phyloP scores from a whole-genome alignment of 2,797 vertebrate species.

The Bradypodion pumilum region DNA sequence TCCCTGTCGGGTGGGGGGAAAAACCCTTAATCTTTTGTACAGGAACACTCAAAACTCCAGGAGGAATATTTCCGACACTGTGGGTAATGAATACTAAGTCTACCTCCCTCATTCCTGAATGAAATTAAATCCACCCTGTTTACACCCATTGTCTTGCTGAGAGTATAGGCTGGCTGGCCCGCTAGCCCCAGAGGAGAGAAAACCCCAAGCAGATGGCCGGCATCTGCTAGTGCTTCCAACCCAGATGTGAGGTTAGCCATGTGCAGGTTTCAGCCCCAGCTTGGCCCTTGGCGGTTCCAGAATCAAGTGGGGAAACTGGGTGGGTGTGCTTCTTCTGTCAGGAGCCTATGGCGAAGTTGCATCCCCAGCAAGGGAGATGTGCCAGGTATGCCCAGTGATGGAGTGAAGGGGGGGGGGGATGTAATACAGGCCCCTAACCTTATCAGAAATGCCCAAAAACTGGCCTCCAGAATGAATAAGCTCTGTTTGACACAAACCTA shows the following conservation, averaged over 20 bases:
- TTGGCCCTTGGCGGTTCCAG: background rate
- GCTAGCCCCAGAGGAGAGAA: no score
- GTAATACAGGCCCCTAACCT: fast-evolving
- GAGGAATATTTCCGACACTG: background rate
- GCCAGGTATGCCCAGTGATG: no score
- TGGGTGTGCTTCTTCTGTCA: background rate
- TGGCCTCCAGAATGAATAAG: background rate
- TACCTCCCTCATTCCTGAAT: background rate
- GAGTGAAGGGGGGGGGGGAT: no score
- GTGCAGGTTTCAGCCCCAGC: background rate
- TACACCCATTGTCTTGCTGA: background rate
- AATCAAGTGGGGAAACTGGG: no score
- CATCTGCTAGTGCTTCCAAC: background rate
- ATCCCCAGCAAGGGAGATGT: no score
- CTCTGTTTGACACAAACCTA: background rate
- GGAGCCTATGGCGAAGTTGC: no score
- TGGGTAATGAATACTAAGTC: background rate
- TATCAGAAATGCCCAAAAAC: background rate
- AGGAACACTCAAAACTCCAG: background rate
- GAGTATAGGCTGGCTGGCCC: no score
- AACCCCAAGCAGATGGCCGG: no score
- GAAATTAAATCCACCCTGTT: background rate
- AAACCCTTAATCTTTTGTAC: background rate
- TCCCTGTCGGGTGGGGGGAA: no score
- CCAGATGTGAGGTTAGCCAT: background rate